Evolutionary conservation across 92 coral and sea anemone species (phyloP).

Genomic region (Ricordea florida): DNA sequence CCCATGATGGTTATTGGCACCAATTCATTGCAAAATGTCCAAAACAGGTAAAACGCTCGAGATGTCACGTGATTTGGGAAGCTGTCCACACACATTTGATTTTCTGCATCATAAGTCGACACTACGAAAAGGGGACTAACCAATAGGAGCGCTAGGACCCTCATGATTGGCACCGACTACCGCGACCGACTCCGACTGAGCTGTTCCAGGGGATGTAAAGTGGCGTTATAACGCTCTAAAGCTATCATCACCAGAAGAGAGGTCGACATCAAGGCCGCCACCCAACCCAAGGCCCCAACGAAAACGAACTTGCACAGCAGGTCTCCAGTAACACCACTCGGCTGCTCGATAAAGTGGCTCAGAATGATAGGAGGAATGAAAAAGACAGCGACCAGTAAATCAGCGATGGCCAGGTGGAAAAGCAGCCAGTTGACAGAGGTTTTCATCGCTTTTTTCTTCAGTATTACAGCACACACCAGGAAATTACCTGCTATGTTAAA

Average conservation of each 20-base stretch:
- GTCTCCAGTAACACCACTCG: neutral
- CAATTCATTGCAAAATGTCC: neutral
- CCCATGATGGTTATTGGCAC: neutral
- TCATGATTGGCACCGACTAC: neutral
- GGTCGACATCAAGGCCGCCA: neutral
- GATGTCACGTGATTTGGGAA: neutral
- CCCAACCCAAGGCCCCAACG: neutral
- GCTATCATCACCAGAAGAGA: neutral
- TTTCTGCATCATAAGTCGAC: neutral
- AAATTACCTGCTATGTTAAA: neutral
- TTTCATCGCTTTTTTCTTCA: neutral
- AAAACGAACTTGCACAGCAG: neutral
- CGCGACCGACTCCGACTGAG: neutral
- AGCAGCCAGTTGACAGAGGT: conserved; percentile 7
- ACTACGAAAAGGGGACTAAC: neutral
- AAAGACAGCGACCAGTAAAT: neutral
- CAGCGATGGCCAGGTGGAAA: conserved; percentile 4
- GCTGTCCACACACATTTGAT: neutral
- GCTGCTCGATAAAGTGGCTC: neutral
- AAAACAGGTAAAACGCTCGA: neutral
- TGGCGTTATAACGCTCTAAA: neutral
- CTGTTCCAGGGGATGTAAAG: neutral
- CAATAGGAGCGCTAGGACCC: neutral
- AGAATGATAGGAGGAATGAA: conserved; percentile 1
- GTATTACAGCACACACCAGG: neutral